Percentiles rank a stretch among this genome's conserved stretches.
These are phyloP conservation scores for Ophthalmolycus amberensis DNA, from an alignment of 2,113 vertebrate genomes.

Conservation along the genomic window DNA sequence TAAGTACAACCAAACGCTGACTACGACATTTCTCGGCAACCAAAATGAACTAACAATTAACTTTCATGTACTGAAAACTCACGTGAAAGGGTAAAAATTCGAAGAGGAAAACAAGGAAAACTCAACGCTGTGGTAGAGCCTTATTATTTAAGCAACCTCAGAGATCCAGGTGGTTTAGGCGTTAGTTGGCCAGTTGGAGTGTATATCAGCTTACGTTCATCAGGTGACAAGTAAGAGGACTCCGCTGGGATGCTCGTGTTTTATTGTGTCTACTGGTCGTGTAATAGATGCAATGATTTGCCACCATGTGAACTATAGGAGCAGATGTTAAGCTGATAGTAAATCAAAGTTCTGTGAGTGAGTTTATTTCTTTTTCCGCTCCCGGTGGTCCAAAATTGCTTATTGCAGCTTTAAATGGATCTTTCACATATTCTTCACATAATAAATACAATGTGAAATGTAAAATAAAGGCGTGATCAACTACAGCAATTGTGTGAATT, in stretches of 20 bases:
- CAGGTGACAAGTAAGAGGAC: not conserved
- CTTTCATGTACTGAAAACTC: not conserved
- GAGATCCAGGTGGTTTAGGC: not conserved
- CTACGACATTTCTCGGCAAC: not conserved
- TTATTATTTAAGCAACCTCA: not conserved
- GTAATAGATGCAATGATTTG: not conserved
- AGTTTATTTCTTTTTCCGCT: slow-evolving; percentile 10
- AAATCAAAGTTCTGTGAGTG: not conserved
- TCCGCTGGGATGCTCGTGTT: not conserved
- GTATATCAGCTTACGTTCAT: not conserved
- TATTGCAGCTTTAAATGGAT: slow-evolving; percentile 4
- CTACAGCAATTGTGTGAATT: slow-evolving; percentile 26
- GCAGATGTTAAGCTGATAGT: not conserved
- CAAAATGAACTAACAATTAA: not conserved
- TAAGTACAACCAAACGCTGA: no score
- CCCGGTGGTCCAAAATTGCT: not conserved
- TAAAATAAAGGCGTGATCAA: slow-evolving; percentile 16
- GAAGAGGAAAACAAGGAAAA: not conserved
- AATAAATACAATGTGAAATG: slow-evolving; percentile 23
- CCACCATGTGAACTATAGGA: not conserved
- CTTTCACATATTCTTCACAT: not conserved
- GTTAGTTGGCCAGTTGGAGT: not conserved
- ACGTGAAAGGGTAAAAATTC: not conserved
- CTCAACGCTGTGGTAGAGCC: not conserved
- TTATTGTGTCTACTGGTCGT: not conserved